A percentile compares a stretch with the other conserved stretches of the same genome.
phyloP scores from a whole-genome alignment of 2,113 vertebrate genomes.

The Sylvietta virens region DNA sequence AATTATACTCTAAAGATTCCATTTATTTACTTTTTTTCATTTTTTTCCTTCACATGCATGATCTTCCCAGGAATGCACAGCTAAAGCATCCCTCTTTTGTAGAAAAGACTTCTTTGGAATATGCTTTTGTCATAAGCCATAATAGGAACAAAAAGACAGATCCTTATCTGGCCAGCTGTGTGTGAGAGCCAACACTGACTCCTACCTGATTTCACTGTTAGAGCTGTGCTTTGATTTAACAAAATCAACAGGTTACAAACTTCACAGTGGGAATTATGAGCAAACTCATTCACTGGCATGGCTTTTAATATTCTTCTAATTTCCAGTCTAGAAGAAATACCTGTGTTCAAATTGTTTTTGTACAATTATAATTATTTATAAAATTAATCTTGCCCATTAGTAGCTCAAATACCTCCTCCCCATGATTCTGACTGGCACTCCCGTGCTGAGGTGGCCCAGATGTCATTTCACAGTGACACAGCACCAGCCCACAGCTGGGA shows the following conservation, averaged over 20 bases:
- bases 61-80: not conserved
- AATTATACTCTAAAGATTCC: not conserved
- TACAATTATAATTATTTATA: not conserved
- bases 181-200: not conserved
- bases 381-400: not conserved
- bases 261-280: not conserved
- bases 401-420: not conserved
- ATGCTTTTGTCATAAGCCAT: not conserved
- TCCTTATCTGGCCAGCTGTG: not conserved
- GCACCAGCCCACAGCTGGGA: not conserved
- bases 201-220: not conserved
- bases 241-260: not conserved
- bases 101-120: not conserved
- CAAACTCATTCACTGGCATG: not conserved
- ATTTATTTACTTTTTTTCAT: not conserved
- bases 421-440: not conserved
- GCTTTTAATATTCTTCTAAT: not conserved
- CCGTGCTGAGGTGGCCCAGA: not conserved
- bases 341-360: not conserved
- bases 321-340: not conserved
- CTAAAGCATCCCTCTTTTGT: not conserved
- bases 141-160: not conserved
- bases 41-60: not conserved
- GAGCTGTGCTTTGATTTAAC: not conserved
- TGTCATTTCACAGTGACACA: not conserved